Percentiles rank a stretch among this genome's conserved stretches.
These are phyloP conservation scores for Pristionchus pacificus DNA, from an alignment of 1,140 invertebrate genomes.

Conservation along the genomic window DNA sequence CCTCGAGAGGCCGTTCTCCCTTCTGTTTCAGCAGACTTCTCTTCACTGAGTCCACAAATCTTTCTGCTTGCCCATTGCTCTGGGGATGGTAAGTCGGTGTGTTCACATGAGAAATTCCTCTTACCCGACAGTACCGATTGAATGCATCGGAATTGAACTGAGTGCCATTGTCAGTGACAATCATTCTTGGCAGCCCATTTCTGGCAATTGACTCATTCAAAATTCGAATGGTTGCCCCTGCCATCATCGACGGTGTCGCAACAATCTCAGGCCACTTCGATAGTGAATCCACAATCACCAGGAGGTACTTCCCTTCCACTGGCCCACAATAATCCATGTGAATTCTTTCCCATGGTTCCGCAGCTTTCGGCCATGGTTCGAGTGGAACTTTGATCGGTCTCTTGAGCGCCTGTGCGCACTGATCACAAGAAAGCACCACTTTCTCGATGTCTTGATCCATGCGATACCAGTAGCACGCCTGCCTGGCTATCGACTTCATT, in stretches of 20 bases:
- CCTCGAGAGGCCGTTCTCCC: too few relatives aligned
- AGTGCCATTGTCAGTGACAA: slow-evolving; percentile 57
- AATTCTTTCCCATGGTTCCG: slow-evolving; percentile 48
- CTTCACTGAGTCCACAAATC: slow-evolving; percentile 54
- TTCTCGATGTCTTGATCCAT: slow-evolving; percentile 61
- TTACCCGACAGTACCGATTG: slow-evolving; percentile 37
- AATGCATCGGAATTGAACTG: slow-evolving; percentile 55
- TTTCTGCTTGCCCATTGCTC: slow-evolving; percentile 52
- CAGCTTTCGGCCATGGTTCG: slow-evolving; percentile 34
- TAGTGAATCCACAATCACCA: slow-evolving; percentile 60
- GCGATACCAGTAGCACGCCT: slow-evolving; percentile 60
- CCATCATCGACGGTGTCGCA: slow-evolving; percentile 13
- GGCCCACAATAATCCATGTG: slow-evolving; percentile 60
- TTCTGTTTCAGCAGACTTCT: slow-evolving; percentile 15
- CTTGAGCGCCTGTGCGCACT: slow-evolving; percentile 49
- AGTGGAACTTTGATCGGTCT: slow-evolving; percentile 31
- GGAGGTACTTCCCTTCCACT: slow-evolving; percentile 47
- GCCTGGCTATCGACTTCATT: slow-evolving; percentile 56
- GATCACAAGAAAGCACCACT: slow-evolving; percentile 58
- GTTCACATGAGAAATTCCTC: slow-evolving; percentile 40
- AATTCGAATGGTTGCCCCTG: slow-evolving; percentile 10
- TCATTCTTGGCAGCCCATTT: slow-evolving; percentile 39
- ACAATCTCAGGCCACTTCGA: slow-evolving; percentile 63
- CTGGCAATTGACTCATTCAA: slow-evolving; percentile 33
- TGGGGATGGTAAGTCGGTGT: slow-evolving; percentile 49